phyloP scores from a whole-genome alignment of 2,888 invertebrate genomes.

The Palloptera scutellata region DNA sequence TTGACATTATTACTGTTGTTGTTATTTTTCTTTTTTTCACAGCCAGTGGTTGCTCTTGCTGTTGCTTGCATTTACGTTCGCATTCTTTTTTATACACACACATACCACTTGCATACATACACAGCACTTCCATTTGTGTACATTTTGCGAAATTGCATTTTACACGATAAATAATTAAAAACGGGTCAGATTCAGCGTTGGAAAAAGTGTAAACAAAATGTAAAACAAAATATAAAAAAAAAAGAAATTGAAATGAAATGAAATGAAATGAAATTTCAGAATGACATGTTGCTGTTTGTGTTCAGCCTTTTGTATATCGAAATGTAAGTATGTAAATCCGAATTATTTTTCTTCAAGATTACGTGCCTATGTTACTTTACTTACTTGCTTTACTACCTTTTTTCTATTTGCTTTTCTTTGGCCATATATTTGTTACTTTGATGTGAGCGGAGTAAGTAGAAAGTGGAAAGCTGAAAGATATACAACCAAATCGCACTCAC shows the following conservation, averaged over 20 bases:
- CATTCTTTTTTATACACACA: too few species aligned
- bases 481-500: too few species aligned
- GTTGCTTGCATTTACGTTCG: conserved; percentile 36
- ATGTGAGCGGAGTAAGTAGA: background rate
- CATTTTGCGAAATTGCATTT: conserved; percentile 44
- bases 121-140: conserved; percentile 41
- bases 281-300: background rate
- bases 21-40: conserved; percentile 40
- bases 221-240: too few species aligned
- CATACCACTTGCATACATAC: conserved; percentile 31
- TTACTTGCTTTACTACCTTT: too few species aligned
- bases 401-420: background rate
- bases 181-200: background rate
- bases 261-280: too few species aligned
- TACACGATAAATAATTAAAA: conserved; percentile 30
- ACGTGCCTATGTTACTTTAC: too few species aligned
- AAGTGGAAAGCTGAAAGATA: too few species aligned
- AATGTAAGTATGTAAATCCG: too few species aligned
- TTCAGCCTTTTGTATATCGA: background rate
- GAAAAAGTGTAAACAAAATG: background rate
- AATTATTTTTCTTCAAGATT: too few species aligned
- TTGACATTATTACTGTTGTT: conserved; percentile 16
- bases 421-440: background rate
- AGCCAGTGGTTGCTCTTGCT: conserved; percentile 27
- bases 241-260: too few species aligned